Conservation (phyloP, 2,888 invertebrate genomes). For the Metacarcinus magister region DNA sequence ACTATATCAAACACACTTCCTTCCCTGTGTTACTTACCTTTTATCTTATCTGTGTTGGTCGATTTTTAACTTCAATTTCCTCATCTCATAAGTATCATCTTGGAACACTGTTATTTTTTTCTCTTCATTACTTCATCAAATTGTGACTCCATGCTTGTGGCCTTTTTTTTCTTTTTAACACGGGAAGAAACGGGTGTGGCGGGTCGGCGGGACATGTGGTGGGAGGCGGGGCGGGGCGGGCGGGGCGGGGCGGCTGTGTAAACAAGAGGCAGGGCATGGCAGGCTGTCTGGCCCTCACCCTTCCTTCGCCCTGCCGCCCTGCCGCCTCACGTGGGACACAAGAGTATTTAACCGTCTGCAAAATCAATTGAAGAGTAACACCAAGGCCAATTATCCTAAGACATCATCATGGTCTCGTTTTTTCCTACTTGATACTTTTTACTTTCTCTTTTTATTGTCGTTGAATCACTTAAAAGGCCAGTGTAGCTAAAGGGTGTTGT, state of each 20-base stretch:
- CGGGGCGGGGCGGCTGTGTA: constrained; percentile 63
- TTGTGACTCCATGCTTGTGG: neutral
- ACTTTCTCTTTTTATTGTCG: neutral
- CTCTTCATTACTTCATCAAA: neutral
- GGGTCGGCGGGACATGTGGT: constrained; percentile 38
- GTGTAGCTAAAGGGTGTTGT: neutral
- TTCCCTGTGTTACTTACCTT: neutral
- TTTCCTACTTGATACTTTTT: neutral
- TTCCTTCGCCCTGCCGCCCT: neutral
- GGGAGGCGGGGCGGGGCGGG: constrained; percentile 54
- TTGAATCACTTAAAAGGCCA: neutral
- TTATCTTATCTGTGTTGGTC: neutral
- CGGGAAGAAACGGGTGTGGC: neutral
- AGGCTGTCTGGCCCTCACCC: constrained; percentile 5
- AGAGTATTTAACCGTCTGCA: neutral
- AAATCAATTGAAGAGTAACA: neutral
- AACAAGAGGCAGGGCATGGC: constrained; percentile 26
- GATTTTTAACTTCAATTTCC: neutral
- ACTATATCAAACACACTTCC: neutral
- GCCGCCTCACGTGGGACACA: constrained; percentile 3
- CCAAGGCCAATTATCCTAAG: neutral
- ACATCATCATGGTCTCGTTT: neutral
- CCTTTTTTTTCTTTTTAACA: constrained; percentile 38
- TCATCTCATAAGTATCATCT: neutral
- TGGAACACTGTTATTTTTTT: neutral